A percentile compares a stretch with the other conserved stretches of the same genome.
Conservation (phyloP, 2,113 vertebrate species). For the Typhlomys cinereus region DNA sequence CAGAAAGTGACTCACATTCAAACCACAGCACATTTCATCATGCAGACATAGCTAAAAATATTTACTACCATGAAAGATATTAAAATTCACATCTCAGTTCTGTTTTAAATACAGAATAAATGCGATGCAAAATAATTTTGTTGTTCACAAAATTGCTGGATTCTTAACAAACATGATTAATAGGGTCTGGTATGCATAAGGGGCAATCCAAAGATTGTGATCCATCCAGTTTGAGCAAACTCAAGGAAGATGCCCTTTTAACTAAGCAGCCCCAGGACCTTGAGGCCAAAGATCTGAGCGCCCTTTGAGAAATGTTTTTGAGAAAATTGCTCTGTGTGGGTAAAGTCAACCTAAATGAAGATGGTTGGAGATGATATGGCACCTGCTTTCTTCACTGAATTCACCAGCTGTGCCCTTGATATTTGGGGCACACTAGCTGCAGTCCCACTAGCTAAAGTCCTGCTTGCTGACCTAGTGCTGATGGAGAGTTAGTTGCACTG, state of each 20-base stretch:
- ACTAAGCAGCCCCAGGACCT: neutral
- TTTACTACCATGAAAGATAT: neutral
- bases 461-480: neutral
- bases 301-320: neutral
- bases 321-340: neutral
- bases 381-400: neutral
- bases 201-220: slow-evolving; percentile 9
- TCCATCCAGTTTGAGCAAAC: neutral
- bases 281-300: neutral
- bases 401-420: neutral
- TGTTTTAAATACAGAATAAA: neutral
- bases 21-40: neutral
- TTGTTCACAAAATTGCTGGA: neutral
- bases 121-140: neutral
- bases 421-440: neutral
- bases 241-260: neutral
- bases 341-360: neutral
- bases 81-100: neutral
- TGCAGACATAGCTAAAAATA: neutral
- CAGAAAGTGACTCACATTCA: neutral
- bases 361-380: neutral
- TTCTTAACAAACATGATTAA: neutral
- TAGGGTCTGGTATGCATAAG: neutral
- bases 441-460: neutral
- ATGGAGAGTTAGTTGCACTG: neutral